phyloP scores from a whole-genome alignment of 2,888 invertebrate species.

The Hymenopus coronatus region DNA sequence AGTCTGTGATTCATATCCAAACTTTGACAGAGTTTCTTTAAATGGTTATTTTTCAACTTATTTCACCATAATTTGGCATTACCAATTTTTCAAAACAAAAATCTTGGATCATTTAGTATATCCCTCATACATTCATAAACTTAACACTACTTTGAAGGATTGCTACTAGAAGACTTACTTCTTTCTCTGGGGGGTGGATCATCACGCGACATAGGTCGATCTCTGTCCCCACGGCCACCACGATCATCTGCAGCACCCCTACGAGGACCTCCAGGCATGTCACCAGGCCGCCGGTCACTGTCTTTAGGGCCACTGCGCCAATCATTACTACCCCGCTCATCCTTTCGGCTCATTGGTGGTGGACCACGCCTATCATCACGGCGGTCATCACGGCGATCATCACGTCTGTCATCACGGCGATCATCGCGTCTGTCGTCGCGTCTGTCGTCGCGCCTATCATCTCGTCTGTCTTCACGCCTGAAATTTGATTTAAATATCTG shows the following conservation, averaged over 20 bases:
- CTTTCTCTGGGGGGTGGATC: neutral
- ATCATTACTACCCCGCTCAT: slow-evolving; percentile 11
- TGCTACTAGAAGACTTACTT: no score
- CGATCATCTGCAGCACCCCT: slow-evolving; percentile 21
- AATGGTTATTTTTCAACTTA: no score
- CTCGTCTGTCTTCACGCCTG: no score
- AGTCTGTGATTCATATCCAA: no score
- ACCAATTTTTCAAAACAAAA: no score
- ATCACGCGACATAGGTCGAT: slow-evolving; percentile 7
- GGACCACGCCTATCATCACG: neutral
- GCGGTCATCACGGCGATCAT: neutral
- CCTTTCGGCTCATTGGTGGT: neutral
- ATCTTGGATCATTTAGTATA: neutral
- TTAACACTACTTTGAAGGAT: neutral
- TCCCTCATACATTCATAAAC: neutral
- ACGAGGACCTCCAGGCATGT: neutral
- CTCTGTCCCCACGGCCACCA: neutral
- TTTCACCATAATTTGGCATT: no score
- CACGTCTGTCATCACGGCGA: no score
- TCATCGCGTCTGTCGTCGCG: no score
- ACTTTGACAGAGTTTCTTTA: no score
- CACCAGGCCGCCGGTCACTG: neutral
- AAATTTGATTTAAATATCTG: no score
- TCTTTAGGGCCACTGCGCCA: neutral
- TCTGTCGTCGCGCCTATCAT: no score